A percentile compares a stretch with the other conserved stretches of the same genome.
Evolutionary conservation across 2,888 invertebrate genomes (phyloP).

Genomic region (Neoaliturus tenellus): DNA sequence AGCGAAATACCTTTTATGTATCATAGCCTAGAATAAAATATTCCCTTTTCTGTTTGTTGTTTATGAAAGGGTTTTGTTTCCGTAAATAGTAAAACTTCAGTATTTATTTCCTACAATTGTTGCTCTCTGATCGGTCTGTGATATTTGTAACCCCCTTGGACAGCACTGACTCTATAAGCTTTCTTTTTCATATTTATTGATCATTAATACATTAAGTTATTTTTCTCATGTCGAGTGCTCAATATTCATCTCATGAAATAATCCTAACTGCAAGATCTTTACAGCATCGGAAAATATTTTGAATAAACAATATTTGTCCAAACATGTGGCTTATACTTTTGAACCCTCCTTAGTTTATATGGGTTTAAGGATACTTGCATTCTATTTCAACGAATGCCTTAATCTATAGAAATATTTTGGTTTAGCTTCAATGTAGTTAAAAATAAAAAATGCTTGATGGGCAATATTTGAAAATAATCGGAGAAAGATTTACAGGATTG

Average conservation of each 20-base stretch:
- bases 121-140: neutral
- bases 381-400: too few species aligned
- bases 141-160: conserved; percentile 24
- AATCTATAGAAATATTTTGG: too few species aligned
- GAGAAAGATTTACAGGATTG: too few species aligned
- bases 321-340: neutral
- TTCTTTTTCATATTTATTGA: conserved; percentile 48
- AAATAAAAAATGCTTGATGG: too few species aligned
- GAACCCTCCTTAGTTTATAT: neutral
- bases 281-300: conserved; percentile 52
- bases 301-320: conserved; percentile 56
- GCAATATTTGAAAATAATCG: too few species aligned
- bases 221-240: conserved; percentile 39
- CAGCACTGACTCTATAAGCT: conserved; percentile 42
- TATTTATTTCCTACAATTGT: neutral
- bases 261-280: conserved; percentile 48
- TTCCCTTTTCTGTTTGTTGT: too few species aligned
- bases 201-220: conserved; percentile 51
- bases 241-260: conserved; percentile 48
- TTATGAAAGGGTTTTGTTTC: too few species aligned
- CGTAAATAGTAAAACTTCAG: too few species aligned
- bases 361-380: too few species aligned
- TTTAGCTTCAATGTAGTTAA: too few species aligned
- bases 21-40: too few species aligned
- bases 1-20: too few species aligned